Conservation (phyloP, 2,113 vertebrate genomes). For the Otis tarda region DNA sequence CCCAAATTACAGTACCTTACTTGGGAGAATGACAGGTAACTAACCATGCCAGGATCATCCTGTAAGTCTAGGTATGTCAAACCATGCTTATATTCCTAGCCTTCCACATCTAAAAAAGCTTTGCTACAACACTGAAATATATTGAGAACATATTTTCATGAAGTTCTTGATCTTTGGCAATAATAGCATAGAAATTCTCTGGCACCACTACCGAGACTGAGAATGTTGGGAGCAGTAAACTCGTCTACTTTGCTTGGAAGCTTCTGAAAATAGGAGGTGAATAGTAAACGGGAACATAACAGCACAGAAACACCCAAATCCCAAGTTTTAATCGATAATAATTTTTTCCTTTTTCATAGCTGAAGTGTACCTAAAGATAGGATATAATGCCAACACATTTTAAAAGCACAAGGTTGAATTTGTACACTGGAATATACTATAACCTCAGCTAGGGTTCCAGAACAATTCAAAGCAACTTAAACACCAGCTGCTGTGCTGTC, state of each 20-base stretch:
- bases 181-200: constrained; percentile 13
- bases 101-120: not conserved
- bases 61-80: not conserved
- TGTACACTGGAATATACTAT: not conserved
- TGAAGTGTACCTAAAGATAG: not conserved
- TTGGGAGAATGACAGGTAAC: not conserved
- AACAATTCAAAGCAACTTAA: not conserved
- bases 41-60: not conserved
- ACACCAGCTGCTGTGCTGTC: not conserved
- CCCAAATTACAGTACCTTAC: not conserved
- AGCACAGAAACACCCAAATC: not conserved
- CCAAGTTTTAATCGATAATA: not conserved
- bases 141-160: constrained; percentile 24
- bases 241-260: not conserved
- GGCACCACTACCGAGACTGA: not conserved
- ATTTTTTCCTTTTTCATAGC: not conserved
- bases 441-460: not conserved
- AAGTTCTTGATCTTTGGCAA: constrained; percentile 26
- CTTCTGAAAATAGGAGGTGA: not conserved
- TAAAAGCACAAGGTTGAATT: not conserved
- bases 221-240: not conserved
- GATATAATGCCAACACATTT: not conserved
- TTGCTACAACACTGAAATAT: not conserved
- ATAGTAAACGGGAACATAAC: not conserved
- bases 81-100: not conserved